Conservation (phyloP, 2,888 invertebrate species). For the Andrena flavipes region DNA sequence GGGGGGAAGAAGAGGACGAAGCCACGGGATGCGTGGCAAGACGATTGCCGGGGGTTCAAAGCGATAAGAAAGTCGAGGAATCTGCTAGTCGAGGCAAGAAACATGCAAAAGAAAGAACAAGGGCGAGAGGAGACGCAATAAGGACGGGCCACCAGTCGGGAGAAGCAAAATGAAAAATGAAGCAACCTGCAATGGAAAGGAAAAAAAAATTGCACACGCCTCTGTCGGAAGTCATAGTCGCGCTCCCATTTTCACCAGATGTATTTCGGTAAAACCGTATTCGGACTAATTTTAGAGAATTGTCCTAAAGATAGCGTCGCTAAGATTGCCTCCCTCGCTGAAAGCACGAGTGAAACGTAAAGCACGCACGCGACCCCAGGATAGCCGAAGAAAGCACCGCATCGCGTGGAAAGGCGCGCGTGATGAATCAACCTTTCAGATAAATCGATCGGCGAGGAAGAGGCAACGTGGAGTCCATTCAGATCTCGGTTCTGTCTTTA, state of each 20-base stretch:
- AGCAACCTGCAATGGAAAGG: conserved; percentile 33
- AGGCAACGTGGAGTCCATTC: neutral
- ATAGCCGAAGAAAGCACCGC: neutral
- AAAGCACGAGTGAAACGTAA: neutral
- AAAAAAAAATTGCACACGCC: conserved; percentile 24
- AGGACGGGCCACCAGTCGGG: conserved; percentile 16
- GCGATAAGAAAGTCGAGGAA: conserved; percentile 31
- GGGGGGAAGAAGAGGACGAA: conserved; percentile 8
- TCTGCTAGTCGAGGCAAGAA: neutral
- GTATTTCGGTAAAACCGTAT: conserved; percentile 50
- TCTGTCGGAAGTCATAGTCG: conserved; percentile 44
- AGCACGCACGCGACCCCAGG: conserved; percentile 1
- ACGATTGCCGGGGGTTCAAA: neutral
- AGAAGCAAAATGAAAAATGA: neutral
- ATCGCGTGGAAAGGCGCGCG: no score
- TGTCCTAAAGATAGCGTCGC: neutral
- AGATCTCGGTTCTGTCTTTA: neutral
- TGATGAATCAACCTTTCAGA: no score
- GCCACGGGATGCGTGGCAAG: conserved; percentile 7
- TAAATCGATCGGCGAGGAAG: no score
- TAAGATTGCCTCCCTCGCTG: neutral
- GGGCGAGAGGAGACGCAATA: conserved; percentile 28
- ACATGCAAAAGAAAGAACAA: neutral
- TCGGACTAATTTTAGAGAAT: conserved; percentile 57
- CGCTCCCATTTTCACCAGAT: conserved; percentile 48